These are phyloP conservation scores for Melanocharis versteri DNA, from an alignment of 2,113 vertebrate genomes.

Conservation along the genomic window DNA sequence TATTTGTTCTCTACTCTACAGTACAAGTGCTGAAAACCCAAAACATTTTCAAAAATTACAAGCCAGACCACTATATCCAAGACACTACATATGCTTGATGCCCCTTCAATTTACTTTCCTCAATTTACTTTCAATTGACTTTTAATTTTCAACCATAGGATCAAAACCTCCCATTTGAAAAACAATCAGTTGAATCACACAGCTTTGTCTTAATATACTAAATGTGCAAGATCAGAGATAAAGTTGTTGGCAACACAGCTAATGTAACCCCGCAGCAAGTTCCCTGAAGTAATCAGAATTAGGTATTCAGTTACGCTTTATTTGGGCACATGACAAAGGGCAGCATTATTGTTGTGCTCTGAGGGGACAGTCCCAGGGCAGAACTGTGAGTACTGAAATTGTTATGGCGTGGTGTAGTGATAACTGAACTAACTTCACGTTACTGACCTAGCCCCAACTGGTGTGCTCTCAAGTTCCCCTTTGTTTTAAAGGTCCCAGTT, in stretches of 20 bases:
- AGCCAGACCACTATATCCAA: not conserved
- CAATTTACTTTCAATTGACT: slow-evolving; percentile 39
- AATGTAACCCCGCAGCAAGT: not conserved
- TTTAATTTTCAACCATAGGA: slow-evolving; percentile 33
- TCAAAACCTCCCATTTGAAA: slow-evolving; percentile 43
- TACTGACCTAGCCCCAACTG: not conserved
- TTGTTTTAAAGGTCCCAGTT: not conserved
- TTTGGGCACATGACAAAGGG: not conserved
- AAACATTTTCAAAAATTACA: not conserved
- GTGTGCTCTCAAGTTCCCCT: not conserved
- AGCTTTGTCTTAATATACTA: slow-evolving; percentile 26
- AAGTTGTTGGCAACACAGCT: slow-evolving; percentile 6
- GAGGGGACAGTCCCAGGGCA: not conserved
- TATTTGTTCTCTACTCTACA: not conserved
- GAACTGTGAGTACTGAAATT: not conserved
- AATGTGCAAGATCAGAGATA: slow-evolving; percentile 49
- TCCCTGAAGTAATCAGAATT: not conserved
- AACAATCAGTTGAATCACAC: slow-evolving; percentile 28
- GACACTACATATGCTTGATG: not conserved
- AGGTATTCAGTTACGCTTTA: not conserved
- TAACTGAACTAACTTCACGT: not conserved
- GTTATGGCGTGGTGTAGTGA: not conserved
- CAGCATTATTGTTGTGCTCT: not conserved
- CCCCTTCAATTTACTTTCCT: slow-evolving; percentile 19
- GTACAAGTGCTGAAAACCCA: not conserved